Evolutionary conservation across 2,113 vertebrate genomes (phyloP).

Genomic region (Aplodontia rufa): DNA sequence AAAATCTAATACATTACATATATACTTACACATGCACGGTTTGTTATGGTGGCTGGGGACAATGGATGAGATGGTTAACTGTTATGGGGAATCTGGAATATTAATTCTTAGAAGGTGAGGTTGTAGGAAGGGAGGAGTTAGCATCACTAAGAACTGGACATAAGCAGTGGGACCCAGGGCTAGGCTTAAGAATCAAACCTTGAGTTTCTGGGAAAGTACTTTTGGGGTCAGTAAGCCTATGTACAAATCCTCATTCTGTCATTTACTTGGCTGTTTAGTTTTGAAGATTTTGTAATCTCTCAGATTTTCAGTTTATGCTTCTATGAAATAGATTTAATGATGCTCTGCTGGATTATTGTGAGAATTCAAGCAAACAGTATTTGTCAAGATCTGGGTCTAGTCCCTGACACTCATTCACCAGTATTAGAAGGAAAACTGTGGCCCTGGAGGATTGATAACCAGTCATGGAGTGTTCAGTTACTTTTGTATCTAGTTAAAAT

Average conservation of each 20-base stretch:
- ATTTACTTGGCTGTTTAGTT: not conserved
- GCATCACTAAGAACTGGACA: not conserved
- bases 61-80: not conserved
- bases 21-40: not conserved
- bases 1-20: not conserved
- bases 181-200: not conserved
- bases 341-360: not conserved
- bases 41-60: not conserved
- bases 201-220: not conserved
- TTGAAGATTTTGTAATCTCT: not conserved
- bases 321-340: not conserved
- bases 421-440: not conserved
- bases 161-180: too few relatives aligned
- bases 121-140: not conserved
- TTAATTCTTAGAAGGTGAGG: not conserved
- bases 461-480: not conserved
- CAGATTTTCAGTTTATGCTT: constrained; percentile 29
- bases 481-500: not conserved
- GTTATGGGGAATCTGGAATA: not conserved
- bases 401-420: not conserved
- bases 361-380: not conserved
- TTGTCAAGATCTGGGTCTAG: not conserved
- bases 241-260: not conserved
- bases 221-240: not conserved
- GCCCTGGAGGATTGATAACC: not conserved